A percentile compares a stretch with the other conserved stretches of the same genome.
Evolutionary conservation across 2,888 invertebrate genomes (phyloP).

Genomic region (Nebria salina): DNA sequence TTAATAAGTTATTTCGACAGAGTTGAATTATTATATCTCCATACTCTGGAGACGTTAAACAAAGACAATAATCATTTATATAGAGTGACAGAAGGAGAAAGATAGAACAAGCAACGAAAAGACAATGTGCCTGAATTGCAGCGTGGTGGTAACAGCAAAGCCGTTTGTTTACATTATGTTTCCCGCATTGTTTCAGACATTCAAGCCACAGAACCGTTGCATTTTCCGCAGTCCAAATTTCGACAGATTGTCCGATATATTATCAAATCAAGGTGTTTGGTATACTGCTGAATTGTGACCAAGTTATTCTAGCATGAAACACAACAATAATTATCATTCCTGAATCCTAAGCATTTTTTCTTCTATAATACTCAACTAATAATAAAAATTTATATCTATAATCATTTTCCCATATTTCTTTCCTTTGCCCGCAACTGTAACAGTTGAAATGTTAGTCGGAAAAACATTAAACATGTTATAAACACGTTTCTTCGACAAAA

Average conservation of each 20-base stretch:
- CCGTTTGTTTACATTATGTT: conserved; percentile 38
- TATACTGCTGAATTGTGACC: conserved; percentile 7
- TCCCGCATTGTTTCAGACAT: conserved; percentile 40
- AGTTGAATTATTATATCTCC: neutral
- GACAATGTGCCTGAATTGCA: neutral
- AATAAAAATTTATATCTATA: too few species aligned
- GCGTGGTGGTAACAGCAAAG: conserved; percentile 14
- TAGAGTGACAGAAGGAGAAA: neutral
- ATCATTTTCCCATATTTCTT: too few species aligned
- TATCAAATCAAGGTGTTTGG: conserved; percentile 18
- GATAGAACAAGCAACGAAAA: neutral
- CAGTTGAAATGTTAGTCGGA: too few species aligned
- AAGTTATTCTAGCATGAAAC: neutral
- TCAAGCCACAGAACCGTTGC: conserved; percentile 41
- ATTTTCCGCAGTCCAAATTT: conserved; percentile 3
- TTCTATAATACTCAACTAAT: neutral
- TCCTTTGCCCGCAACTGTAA: too few species aligned
- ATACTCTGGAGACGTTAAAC: neutral
- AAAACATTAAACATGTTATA: too few species aligned
- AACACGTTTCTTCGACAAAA: too few species aligned
- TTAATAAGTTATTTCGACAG: conserved; percentile 1
- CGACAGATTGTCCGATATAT: conserved; percentile 16
- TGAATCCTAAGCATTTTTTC: neutral
- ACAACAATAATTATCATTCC: neutral
- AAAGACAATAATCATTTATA: neutral